phyloP scores from a whole-genome alignment of 2,113 vertebrate species.

The Plecturocebus donacophilus region DNA sequence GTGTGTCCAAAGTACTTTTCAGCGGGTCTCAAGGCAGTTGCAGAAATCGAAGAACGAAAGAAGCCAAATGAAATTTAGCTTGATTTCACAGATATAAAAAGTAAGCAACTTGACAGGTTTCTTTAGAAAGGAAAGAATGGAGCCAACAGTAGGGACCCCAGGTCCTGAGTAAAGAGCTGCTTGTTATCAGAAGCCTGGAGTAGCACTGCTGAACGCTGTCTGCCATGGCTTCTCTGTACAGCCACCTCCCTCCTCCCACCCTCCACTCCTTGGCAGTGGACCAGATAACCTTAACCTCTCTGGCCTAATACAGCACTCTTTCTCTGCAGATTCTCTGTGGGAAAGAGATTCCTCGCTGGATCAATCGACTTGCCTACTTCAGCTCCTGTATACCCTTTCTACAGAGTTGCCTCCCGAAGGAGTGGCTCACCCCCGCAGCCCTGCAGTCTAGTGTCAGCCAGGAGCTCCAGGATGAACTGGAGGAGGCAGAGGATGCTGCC shows the following conservation, averaged over 20 bases:
- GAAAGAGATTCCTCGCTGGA: conserved; percentile 98
- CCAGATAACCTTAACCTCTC: background rate
- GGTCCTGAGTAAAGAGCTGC: background rate
- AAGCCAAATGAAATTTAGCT: background rate
- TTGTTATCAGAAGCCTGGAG: background rate
- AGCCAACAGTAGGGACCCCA: background rate
- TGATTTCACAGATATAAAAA: background rate
- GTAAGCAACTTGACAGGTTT: background rate
- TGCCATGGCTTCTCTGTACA: background rate
- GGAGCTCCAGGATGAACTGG: conserved; percentile 95
- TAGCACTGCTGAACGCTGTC: background rate
- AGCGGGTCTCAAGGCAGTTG: background rate
- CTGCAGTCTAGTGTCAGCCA: conserved; percentile 98
- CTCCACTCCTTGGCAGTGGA: too few relatives aligned
- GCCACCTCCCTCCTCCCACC: fast-evolving
- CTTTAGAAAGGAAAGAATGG: background rate
- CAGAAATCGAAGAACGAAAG: background rate
- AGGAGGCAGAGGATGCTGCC: conserved; percentile 95
- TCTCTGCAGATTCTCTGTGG: conserved; percentile 94
- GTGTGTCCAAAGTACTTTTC: background rate
- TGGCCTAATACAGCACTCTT: background rate
- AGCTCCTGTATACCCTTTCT: conserved; percentile 99
- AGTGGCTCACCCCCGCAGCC: conserved; percentile 98
- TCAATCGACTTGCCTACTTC: conserved; percentile 99
- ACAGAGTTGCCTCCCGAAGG: conserved; percentile 98